Evolutionary conservation across 1,140 invertebrate species (phyloP).

Genomic region (Caenorhabditis latens): DNA sequence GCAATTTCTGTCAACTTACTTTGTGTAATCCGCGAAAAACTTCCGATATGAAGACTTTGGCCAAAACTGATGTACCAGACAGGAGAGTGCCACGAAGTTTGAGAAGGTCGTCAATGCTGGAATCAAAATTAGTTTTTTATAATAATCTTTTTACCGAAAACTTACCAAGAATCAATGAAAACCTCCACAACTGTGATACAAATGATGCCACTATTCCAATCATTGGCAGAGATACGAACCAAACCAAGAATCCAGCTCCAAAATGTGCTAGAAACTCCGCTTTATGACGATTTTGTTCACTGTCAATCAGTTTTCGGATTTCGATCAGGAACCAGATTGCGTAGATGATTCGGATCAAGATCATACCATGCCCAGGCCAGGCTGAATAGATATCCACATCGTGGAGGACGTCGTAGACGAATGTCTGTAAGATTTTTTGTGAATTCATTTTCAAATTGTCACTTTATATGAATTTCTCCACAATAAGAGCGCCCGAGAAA

Average conservation of each 20-base stretch:
- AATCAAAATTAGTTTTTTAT: conserved; percentile 67
- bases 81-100: conserved; percentile 91
- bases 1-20: background rate
- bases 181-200: conserved; percentile 93
- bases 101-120: conserved; percentile 92
- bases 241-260: conserved; percentile 94
- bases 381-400: conserved; percentile 68
- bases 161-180: conserved; percentile 91
- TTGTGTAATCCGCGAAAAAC: conserved; percentile 61
- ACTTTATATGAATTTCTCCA: background rate
- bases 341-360: conserved; percentile 68
- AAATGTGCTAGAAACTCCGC: conserved; percentile 92
- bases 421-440: conserved; percentile 63
- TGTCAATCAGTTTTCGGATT: conserved; percentile 65
- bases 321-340: conserved; percentile 71
- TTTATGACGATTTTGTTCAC: conserved; percentile 82
- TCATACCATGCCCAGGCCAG: conserved; percentile 62
- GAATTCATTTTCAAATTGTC: background rate
- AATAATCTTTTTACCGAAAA: conserved; percentile 61
- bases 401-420: conserved; percentile 66
- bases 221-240: conserved; percentile 96
- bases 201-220: conserved; percentile 92
- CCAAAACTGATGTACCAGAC: conserved; percentile 93
- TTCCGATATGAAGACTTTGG: conserved; percentile 82
- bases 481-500: background rate